Conservation (phyloP, 2,888 invertebrate genomes). For the Chrysodeixis includens region DNA sequence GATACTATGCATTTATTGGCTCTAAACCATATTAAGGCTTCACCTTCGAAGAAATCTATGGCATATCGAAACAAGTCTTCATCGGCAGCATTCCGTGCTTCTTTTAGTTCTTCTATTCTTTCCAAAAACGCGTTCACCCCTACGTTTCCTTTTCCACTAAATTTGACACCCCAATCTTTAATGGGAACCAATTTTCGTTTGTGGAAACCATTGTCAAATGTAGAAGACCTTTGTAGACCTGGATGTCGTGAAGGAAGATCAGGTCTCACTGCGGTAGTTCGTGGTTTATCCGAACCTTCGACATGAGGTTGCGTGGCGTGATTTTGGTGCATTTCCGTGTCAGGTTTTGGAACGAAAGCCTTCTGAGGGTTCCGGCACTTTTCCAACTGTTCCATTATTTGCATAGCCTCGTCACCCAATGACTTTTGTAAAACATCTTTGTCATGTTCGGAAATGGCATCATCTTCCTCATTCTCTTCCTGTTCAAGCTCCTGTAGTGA, state of each 20-base stretch:
- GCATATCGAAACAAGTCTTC: conserved; percentile 20
- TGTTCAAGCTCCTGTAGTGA: conserved; percentile 6
- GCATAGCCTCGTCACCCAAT: conserved; percentile 10
- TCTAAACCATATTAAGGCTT: conserved; percentile 33
- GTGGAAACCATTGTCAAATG: conserved; percentile 9
- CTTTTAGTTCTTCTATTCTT: conserved; percentile 19
- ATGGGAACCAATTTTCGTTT: conserved; percentile 14
- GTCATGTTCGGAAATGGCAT: conserved; percentile 6
- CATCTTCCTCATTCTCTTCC: conserved; percentile 1
- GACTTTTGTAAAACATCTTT: conserved; percentile 15
- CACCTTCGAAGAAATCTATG: conserved; percentile 32
- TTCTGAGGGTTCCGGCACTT: background rate
- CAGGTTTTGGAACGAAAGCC: background rate
- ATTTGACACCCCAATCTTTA: conserved; percentile 15
- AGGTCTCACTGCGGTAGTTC: background rate
- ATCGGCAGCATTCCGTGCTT: conserved; percentile 12
- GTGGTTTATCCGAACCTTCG: conserved; percentile 3
- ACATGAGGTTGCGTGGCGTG: conserved; percentile 2
- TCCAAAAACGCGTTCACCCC: conserved; percentile 11
- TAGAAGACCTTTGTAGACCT: conserved; percentile 12
- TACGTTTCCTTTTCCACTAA: conserved; percentile 6
- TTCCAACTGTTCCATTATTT: conserved; percentile 11
- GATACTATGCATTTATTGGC: conserved; percentile 16
- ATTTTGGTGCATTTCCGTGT: background rate
- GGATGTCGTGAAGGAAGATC: background rate